Base-by-base conservation (phyloP, 2,113 vertebrate species). In the Hippolais icterina region DNA sequence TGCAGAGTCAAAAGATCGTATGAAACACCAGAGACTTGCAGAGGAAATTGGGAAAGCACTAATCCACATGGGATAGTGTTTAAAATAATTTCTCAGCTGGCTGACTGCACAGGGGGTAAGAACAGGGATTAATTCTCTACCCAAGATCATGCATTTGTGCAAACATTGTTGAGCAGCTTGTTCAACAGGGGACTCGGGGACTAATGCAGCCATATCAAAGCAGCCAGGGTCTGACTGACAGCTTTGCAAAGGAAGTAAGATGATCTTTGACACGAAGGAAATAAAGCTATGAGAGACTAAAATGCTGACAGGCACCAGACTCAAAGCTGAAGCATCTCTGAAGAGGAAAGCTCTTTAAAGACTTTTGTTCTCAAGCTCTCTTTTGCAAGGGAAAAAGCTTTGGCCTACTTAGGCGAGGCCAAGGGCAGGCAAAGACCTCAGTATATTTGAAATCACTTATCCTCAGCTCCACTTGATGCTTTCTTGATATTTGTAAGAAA, bases 181-280 rank as follows among this genome's bases (percentile, higher is more conserved):
- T 87, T 89, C 81, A 84, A 94, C 82, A 82, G 90, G 78, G 79
- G 78, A 96, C 85, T 93, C 6, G 0, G 75, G 69, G 79, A 96
- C 54, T 81, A 86, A 94, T 9, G 3, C 66, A 74, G 83, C 29
- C 1, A 0, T 81, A 92, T 94, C 90, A 97, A 94, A 96, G 95
- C 89, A 92, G 65, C 42, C 70, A n/a, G 70, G 83, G 80, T 87
- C 59, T 94, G 75, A 80, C 75, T 96, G 93, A 94, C 94, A 97
- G 95, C 89, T 92, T 65, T 66, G 79, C 63, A 92, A 95, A 90
- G 90, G 69, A 96, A 96, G 81, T 59, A 94, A 84, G 93, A 79
- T 82, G 91, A 96, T 96, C 81, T 96, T 77, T 95, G 93, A 93
- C 91, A 93, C 9, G 5, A 61, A 96, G 57, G 61, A 97, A 97